Conservation (phyloP, 2,888 invertebrate species). For the Chymomyza procnemis region DNA sequence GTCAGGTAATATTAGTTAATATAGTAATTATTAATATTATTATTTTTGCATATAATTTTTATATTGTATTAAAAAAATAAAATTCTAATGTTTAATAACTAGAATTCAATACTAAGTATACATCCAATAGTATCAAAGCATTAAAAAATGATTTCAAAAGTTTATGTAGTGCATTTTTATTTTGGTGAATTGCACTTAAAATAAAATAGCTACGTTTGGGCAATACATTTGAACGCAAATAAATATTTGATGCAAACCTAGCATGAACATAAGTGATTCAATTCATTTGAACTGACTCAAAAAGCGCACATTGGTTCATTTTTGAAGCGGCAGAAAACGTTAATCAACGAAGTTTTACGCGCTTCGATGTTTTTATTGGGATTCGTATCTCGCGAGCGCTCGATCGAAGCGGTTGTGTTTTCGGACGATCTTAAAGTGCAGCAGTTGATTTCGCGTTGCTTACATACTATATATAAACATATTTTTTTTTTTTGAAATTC, state of each 20-base stretch:
- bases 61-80: too few species aligned
- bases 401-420: slow-evolving; percentile 44
- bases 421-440: slow-evolving; percentile 11
- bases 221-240: not conserved
- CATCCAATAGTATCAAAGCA: too few species aligned
- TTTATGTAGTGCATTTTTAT: too few species aligned
- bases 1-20: too few species aligned
- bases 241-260: not conserved
- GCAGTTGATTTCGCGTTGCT: slow-evolving; percentile 17
- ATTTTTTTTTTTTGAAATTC: slow-evolving; percentile 4
- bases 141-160: too few species aligned
- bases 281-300: not conserved
- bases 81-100: too few species aligned
- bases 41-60: too few species aligned
- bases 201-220: too few species aligned
- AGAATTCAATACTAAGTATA: too few species aligned
- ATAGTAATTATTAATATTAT: too few species aligned
- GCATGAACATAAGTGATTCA: not conserved
- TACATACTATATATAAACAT: not conserved
- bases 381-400: slow-evolving; percentile 45
- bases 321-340: not conserved
- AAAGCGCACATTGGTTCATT: not conserved
- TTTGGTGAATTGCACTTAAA: too few species aligned
- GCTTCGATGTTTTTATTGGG: not conserved
- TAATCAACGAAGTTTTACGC: not conserved